Evolutionary conservation across 2,888 invertebrate species (phyloP), one percentile per base, ranked within the genome.

Genomic region (Hirtodrosophila alboralis): DNA sequence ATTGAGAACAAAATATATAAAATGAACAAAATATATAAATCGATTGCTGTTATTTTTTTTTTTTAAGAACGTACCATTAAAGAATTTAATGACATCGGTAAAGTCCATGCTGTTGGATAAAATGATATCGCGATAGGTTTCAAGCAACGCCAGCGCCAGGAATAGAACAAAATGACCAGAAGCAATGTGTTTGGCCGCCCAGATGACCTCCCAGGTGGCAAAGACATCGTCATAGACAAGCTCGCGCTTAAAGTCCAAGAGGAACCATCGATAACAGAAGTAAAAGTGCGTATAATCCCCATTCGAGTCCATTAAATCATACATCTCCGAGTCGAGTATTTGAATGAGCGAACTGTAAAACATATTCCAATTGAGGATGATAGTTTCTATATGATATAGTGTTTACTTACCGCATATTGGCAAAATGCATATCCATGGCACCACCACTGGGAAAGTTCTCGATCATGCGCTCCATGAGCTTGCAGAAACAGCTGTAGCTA

Each of bases 281-380:
- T 98, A 98, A 91, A 98, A 97, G 90, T 98, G 98, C 3, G 97
- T 98, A 91, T 97, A 98, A 91, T 98, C 98, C 0, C 97, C 97
- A 90, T 97, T 96, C 45, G 96, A 95, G 87, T 97, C 96, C 96
- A 98, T 97, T 88, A 97, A 92, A 86, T 97, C 97, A 91, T 96
- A 97, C 92, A 98, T 92, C 91, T 98, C 97, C 18, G 96, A 94
- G 90, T 98, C 98, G 78, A 98, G 91, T 73, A 98, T 97, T 92
- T 97, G 95, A 48, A 95, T 95, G 14, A 95, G 91, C 0, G 95
- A 95, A 61, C 94, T 94, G 87, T 3, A n/a, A 14, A 4, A 1
- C 2, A 21, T 7, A 5, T n/a, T n/a, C n/a, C n/a, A n/a, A n/a
- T n/a, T n/a, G n/a, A n/a, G n/a, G n/a, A n/a, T n/a, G n/a, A n/a